phyloP scores from a whole-genome alignment of 2,113 vertebrate species.

The Sphyrna mokarran region DNA sequence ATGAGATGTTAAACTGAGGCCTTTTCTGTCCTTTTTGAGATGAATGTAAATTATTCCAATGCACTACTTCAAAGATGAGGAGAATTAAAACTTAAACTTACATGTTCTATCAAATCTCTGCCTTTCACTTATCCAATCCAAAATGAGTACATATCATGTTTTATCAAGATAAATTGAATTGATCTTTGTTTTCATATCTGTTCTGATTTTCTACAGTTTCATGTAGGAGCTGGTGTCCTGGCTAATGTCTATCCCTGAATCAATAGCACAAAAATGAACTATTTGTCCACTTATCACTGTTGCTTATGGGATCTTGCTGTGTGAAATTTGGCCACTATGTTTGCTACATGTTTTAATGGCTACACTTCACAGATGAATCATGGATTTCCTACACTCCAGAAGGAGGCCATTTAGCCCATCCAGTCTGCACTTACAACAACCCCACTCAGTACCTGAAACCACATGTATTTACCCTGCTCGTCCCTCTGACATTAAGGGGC shows the following conservation, averaged over 20 bases:
- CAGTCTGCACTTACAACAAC: too few relatives aligned
- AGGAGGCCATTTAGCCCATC: too few relatives aligned
- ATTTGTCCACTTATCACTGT: background rate
- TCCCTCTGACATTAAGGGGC: too few relatives aligned
- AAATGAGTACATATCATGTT: background rate
- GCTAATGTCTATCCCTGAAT: background rate
- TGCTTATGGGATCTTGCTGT: background rate
- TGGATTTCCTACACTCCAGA: too few relatives aligned
- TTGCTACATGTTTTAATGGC: background rate
- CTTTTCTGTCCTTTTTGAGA: background rate
- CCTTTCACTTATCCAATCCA: background rate
- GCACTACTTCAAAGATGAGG: background rate
- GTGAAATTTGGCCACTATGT: background rate
- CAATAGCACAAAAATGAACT: background rate
- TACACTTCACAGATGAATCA: background rate
- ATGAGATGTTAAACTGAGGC: background rate
- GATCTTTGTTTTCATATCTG: background rate
- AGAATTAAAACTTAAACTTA: background rate
- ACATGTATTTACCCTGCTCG: too few relatives aligned
- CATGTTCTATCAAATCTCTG: background rate
- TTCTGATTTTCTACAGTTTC: background rate
- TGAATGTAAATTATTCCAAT: background rate
- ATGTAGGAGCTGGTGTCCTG: background rate
- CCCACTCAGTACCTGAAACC: too few relatives aligned
- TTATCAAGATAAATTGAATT: background rate